Conservation (phyloP, 2,797 vertebrate genomes). For the Sebastes goodei region DNA sequence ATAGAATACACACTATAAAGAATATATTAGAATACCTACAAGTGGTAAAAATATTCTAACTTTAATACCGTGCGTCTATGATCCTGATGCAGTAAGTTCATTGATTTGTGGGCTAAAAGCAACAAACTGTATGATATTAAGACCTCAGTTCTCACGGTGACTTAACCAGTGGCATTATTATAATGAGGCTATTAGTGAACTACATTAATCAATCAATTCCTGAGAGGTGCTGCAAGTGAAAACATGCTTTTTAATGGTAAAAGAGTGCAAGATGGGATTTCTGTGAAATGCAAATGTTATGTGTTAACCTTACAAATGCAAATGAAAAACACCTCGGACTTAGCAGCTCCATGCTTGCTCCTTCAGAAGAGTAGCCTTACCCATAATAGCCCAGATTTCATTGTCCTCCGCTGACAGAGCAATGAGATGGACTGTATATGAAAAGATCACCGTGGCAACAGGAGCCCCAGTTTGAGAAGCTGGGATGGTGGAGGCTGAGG, state of each 20-base stretch:
- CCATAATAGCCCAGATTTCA: constrained; percentile 68
- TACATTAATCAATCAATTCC: constrained; percentile 27
- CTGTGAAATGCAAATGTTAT: constrained; percentile 65
- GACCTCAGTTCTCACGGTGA: neutral
- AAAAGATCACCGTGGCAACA: constrained; percentile 81
- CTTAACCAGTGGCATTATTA: constrained; percentile 29
- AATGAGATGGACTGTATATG: constrained; percentile 71
- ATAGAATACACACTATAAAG: no score
- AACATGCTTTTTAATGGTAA: constrained; percentile 22
- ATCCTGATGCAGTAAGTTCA: neutral
- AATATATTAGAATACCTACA: no score
- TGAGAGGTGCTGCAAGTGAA: constrained; percentile 18
- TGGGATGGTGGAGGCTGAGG: constrained; percentile 56
- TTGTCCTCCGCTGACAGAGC: constrained; percentile 65
- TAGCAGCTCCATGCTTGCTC: constrained; percentile 42
- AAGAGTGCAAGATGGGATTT: constrained; percentile 23
- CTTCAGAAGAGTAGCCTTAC: constrained; percentile 59
- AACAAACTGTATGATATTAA: neutral
- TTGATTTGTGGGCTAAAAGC: neutral
- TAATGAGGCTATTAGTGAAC: constrained; percentile 20
- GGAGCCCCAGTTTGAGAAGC: constrained; percentile 68
- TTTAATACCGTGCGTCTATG: neutral
- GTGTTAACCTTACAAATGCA: constrained; percentile 65
- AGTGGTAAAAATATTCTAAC: neutral
- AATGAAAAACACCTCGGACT: constrained; percentile 58